Percentiles rank a stretch among this genome's conserved stretches.
phyloP scores from a whole-genome alignment of 2,797 vertebrate genomes.

The Etheostoma nigrum region DNA sequence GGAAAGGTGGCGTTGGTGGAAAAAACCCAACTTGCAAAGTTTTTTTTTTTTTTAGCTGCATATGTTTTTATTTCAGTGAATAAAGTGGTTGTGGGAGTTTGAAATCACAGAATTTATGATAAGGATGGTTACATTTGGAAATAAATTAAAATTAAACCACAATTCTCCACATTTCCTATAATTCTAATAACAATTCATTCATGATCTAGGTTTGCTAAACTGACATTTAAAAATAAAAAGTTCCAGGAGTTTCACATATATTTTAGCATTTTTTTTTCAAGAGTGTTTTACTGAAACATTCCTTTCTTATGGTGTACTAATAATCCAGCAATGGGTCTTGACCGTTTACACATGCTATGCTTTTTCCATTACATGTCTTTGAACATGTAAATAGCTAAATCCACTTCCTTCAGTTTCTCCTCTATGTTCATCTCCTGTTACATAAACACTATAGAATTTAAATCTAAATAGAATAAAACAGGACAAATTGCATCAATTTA shows the following conservation, averaged over 20 bases:
- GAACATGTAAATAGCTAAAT: background rate
- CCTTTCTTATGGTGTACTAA: background rate
- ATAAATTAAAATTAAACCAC: slow-evolving; percentile 78
- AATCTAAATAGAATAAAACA: background rate
- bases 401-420: background rate
- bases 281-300: background rate
- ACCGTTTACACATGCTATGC: background rate
- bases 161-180: background rate
- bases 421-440: background rate
- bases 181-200: background rate
- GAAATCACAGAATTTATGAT: slow-evolving; percentile 31
- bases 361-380: background rate
- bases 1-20: slow-evolving; percentile 13
- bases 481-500: background rate
- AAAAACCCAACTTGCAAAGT: slow-evolving; percentile 32
- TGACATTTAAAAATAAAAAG: background rate
- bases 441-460: background rate
- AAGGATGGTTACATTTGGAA: slow-evolving; percentile 47
- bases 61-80: slow-evolving; percentile 56
- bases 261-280: no score
- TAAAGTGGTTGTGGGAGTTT: slow-evolving; percentile 9
- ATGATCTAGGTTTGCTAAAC: slow-evolving; percentile 1
- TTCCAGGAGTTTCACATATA: background rate
- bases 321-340: background rate
- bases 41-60: slow-evolving; percentile 51